A percentile compares a stretch with the other conserved stretches of the same genome.
These are phyloP conservation scores for Vulpes lagopus DNA, from an alignment of 2,113 vertebrate species.

Conservation along the genomic window DNA sequence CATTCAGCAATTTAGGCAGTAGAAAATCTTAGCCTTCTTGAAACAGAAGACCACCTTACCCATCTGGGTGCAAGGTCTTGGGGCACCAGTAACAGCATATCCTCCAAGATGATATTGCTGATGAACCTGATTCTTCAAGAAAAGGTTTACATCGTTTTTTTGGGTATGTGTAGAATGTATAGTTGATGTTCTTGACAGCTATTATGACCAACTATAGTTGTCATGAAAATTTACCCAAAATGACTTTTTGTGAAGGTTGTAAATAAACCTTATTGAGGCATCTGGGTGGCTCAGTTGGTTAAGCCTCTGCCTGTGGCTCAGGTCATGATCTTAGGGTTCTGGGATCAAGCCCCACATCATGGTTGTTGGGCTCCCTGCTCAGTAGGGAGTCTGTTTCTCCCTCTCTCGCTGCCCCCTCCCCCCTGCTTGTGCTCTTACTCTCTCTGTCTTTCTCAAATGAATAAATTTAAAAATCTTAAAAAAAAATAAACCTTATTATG, in stretches of 20 bases:
- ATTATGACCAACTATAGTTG: neutral
- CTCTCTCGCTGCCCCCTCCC: neutral
- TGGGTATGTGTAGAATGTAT: neutral
- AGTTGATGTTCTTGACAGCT: constrained; percentile 45
- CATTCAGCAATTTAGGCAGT: neutral
- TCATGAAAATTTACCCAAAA: constrained; percentile 28
- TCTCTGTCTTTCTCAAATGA: neutral
- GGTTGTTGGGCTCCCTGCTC: neutral
- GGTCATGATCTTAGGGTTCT: neutral
- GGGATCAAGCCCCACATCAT: neutral
- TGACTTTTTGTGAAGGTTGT: constrained; percentile 8
- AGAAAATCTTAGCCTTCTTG: neutral
- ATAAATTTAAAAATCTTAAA: neutral
- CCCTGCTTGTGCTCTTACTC: neutral
- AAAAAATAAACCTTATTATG: constrained; percentile 24
- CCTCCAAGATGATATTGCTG: neutral
- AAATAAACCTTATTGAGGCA: constrained; percentile 1
- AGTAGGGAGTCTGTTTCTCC: neutral
- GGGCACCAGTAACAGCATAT: neutral
- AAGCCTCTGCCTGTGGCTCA: neutral
- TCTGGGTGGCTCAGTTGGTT: neutral
- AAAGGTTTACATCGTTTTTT: neutral
- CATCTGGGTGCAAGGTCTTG: neutral
- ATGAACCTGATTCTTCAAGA: neutral
- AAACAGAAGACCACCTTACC: neutral